Base-by-base conservation (phyloP, 2,113 vertebrate species). In the Tetraodon nigroviridis region DNA sequence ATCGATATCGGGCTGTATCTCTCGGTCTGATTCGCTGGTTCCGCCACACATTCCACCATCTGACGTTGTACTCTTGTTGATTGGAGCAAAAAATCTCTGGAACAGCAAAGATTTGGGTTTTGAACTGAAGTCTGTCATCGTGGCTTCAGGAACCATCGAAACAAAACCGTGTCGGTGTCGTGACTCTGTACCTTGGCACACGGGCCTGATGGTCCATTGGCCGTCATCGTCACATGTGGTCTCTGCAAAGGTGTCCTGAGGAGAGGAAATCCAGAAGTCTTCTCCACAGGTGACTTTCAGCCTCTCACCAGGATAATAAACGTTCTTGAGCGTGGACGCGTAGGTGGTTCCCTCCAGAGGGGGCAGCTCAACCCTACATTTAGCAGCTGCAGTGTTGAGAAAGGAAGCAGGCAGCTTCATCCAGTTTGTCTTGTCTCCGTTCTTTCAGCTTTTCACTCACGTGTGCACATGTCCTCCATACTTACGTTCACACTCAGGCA, bases 401-500 rank as follows among this genome's bases (percentile, higher is more conserved):
- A 60, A 48, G 22, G 1, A 0, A 66, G 1, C 5, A 37, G 10
- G 32, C 32, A 37, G 4, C 7, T 37, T 37, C 7, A 37, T 37
- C 29, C 6, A 10, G 29, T 32, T 32, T 10, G 6, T 32, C 29
- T 32, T 37, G 8, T 37, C 11, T 11, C 11, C 7, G 7, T 8
- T 12, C 7, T 11, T 37, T 11, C 10, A 37, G 32, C 32, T 29
- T 37, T 37, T 37, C 32, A 37, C 32, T 4, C 32, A 37, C 3
- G 1, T 37, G 32, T 37, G 32, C 32, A 37, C 11, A 12, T 37
- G 24, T 6, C 24, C 12, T 51, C 19, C 4, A 37, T 49, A 42
- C 79, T 64, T 64, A 88, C 87, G 3, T 83, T 82, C n/a, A 80
- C 86, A 90, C 6, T 2, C 6, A 50, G 87, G 89, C 27, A 53